These are phyloP conservation scores for Cherax quadricarinatus DNA, from an alignment of 1,140 invertebrate genomes.

Conservation along the genomic window DNA sequence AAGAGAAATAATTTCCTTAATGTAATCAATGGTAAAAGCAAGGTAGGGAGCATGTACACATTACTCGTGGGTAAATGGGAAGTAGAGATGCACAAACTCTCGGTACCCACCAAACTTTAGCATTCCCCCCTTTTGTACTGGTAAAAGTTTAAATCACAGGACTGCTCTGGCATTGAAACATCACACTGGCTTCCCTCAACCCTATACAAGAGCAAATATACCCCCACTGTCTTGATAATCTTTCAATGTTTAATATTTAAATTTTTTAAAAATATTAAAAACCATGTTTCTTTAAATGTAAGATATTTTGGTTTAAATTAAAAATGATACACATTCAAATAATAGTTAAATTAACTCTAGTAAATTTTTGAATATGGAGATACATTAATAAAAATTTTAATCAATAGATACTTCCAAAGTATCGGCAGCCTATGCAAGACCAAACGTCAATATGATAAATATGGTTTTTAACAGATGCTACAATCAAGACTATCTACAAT, in stretches of 20 bases:
- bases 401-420: too few relatives aligned
- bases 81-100: constrained; percentile 59
- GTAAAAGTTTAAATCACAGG: constrained; percentile 70
- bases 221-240: constrained; percentile 36
- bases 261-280: not conserved
- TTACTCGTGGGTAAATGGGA: constrained; percentile 66
- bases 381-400: not conserved
- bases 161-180: constrained; percentile 70
- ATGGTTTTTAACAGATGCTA: too few relatives aligned
- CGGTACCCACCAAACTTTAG: constrained; percentile 56
- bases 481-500: not conserved
- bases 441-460: too few relatives aligned
- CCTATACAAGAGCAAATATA: constrained; percentile 41
- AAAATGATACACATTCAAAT: not conserved
- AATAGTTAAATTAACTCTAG: not conserved
- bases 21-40: constrained; percentile 70
- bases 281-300: not conserved
- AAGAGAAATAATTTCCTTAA: constrained; percentile 69
- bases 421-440: too few relatives aligned
- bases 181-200: constrained; percentile 66
- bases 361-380: not conserved
- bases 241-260: not conserved
- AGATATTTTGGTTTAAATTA: too few relatives aligned
- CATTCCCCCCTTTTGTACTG: constrained; percentile 70
- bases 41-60: constrained; percentile 69